A percentile compares a stretch with the other conserved stretches of the same genome.
Evolutionary conservation across 2,113 vertebrate species (phyloP).

Genomic region (Sceloporus tristichus): DNA sequence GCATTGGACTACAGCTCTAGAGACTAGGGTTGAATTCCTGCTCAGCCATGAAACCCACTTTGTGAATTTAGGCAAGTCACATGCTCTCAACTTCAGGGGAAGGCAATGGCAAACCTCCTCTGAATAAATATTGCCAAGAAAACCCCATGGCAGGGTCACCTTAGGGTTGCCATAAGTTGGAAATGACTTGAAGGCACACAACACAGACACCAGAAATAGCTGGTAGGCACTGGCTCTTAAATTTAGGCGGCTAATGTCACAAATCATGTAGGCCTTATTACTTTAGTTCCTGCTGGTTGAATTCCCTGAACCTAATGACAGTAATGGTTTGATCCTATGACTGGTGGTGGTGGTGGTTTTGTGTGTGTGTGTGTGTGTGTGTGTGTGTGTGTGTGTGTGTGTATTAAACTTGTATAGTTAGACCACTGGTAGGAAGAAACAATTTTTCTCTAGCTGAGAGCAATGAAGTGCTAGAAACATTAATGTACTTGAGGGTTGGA

Average conservation of each 20-base stretch:
- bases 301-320: background rate
- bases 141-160: no score
- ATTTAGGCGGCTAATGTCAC: background rate
- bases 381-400: background rate
- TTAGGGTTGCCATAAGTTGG: no score
- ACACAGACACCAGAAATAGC: no score
- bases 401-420: background rate
- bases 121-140: no score
- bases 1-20: no score
- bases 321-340: background rate
- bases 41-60: no score
- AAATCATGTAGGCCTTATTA: background rate
- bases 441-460: background rate
- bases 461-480: constrained; percentile 3
- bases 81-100: no score
- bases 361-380: no score
- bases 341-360: background rate
- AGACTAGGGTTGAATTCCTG: no score
- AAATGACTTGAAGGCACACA: no score
- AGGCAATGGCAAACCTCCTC: no score
- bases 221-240: background rate
- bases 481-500: background rate
- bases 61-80: no score
- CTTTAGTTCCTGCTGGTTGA: background rate
- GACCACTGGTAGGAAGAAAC: constrained; percentile 5